Evolutionary conservation across 2,113 vertebrate genomes (phyloP).

Genomic region (Mixornis gularis): DNA sequence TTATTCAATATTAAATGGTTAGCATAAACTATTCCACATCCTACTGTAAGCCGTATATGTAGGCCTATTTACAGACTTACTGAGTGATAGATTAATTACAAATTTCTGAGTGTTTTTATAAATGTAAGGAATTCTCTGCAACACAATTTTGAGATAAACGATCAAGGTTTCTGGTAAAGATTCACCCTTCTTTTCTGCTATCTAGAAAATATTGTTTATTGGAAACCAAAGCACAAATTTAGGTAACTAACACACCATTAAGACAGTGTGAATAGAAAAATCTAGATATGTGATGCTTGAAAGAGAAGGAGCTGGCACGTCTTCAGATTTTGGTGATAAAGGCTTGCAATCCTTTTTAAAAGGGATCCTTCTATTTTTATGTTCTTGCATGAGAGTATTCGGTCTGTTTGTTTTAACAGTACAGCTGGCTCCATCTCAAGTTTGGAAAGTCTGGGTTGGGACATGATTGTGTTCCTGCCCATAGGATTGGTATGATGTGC

Average conservation of each 20-base stretch:
- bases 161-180: neutral
- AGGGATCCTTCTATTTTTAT: neutral
- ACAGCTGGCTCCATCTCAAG: neutral
- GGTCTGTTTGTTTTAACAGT: neutral
- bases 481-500: neutral
- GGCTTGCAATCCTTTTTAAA: neutral
- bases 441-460: neutral
- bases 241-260: neutral
- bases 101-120: neutral
- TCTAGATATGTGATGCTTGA: neutral
- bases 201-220: neutral
- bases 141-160: fast-evolving
- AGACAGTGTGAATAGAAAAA: neutral
- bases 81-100: neutral
- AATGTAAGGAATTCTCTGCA: neutral
- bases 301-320: neutral
- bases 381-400: neutral
- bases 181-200: neutral
- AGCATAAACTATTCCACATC: neutral
- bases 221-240: neutral
- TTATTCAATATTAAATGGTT: neutral
- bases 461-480: neutral
- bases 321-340: neutral
- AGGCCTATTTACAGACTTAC: neutral
- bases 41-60: neutral